Evolutionary conservation across 2,888 invertebrate genomes (phyloP).

Genomic region (Xanthostigma xanthostigma): DNA sequence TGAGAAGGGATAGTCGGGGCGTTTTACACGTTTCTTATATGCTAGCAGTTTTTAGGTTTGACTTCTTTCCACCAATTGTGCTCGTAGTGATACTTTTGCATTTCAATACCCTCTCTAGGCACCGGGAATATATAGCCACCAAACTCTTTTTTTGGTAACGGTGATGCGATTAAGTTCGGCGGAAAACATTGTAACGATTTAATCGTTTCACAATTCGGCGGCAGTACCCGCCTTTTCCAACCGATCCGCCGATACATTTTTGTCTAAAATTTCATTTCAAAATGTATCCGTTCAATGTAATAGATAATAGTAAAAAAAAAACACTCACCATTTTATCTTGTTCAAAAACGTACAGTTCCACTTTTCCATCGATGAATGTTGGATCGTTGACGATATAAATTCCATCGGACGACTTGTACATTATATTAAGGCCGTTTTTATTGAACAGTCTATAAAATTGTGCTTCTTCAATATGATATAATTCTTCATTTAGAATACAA

Average conservation of each 20-base stretch:
- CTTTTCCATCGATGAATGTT: constrained; percentile 18
- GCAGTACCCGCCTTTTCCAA: constrained; percentile 34
- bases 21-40: too few relatives aligned
- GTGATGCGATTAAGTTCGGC: constrained; percentile 29
- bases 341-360: constrained; percentile 35
- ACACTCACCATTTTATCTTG: constrained; percentile 27
- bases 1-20: too few relatives aligned
- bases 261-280: constrained; percentile 19
- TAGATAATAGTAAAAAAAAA: not conserved
- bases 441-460: constrained; percentile 32
- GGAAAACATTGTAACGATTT: constrained; percentile 37
- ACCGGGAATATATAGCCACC: constrained; percentile 33
- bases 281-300: not conserved
- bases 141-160: constrained; percentile 31
- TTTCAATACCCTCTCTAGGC: constrained; percentile 38
- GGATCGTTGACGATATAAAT: constrained; percentile 28
- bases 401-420: constrained; percentile 34
- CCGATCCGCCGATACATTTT: constrained; percentile 34
- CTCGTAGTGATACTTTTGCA: constrained; percentile 41
- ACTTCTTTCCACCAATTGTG: constrained; percentile 39
- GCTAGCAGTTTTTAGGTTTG: constrained; percentile 28
- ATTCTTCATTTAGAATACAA: constrained; percentile 33
- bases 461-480: constrained; percentile 29
- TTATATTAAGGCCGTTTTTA: constrained; percentile 28
- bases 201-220: constrained; percentile 34